These are phyloP conservation scores for Coregonus ussuriensis DNA, from an alignment of 2,797 vertebrate genomes.

Conservation along the genomic window DNA sequence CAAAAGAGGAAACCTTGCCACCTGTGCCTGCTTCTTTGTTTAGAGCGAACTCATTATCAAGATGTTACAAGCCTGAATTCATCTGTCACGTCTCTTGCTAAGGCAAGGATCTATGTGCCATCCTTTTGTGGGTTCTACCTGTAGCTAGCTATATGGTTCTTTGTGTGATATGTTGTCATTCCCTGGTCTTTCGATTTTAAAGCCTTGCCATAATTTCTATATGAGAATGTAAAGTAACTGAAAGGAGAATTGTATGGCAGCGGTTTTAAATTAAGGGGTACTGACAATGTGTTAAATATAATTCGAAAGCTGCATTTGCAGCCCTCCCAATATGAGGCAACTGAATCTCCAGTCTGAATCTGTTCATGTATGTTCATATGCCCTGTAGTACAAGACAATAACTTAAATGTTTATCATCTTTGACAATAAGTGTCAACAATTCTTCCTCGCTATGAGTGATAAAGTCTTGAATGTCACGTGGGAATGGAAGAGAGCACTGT, in stretches of 20 bases:
- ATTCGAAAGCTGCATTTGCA: constrained; percentile 14
- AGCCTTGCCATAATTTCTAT: constrained; percentile 51
- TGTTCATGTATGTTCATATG: not conserved
- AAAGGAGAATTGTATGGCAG: constrained; percentile 21
- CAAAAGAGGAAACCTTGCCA: constrained; percentile 48
- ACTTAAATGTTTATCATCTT: not conserved
- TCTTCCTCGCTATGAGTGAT: constrained; percentile 48
- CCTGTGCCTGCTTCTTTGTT: constrained; percentile 64
- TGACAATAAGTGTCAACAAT: constrained; percentile 19
- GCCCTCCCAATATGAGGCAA: constrained; percentile 21
- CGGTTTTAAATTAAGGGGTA: constrained; percentile 31
- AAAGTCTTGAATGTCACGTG: constrained; percentile 69
- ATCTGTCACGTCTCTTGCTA: constrained; percentile 31
- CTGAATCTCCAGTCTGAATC: constrained; percentile 11
- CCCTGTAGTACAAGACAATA: not conserved
- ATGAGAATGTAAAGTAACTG: constrained; percentile 60
- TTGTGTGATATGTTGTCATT: constrained; percentile 41
- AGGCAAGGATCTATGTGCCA: constrained; percentile 51
- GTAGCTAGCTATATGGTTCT: constrained; percentile 60
- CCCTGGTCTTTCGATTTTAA: constrained; percentile 46
- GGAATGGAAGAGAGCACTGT: constrained; percentile 71
- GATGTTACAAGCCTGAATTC: constrained; percentile 41
- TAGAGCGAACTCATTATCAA: constrained; percentile 25
- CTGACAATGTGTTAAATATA: constrained; percentile 31
- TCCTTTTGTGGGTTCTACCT: constrained; percentile 41